Evolutionary conservation across 2,888 invertebrate species (phyloP), one percentile per base, ranked within the genome.

Genomic region (Alentia gelatinosa): DNA sequence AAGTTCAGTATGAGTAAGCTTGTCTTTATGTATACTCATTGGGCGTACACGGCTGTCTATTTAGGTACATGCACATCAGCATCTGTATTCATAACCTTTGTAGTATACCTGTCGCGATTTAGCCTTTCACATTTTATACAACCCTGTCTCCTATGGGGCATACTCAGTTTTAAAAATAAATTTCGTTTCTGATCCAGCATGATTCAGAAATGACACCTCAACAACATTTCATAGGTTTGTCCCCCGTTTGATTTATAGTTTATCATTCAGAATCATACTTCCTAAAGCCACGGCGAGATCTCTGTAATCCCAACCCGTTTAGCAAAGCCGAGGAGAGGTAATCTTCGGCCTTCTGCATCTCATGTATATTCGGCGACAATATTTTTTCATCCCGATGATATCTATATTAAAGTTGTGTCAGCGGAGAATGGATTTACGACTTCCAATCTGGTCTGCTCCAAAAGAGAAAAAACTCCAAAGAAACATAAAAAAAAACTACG

Each of bases 281-380:
- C 30, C n/a, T 68, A 68, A 68, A 68, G 5, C 68, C 68, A 30
- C 68, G 5, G 23, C 33, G 12, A 68, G 68, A 68, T 68, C 30
- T 68, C 4, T 3, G 68, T 68, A 68, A 68, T 68, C 68, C 30
- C 33, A 68, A 1, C 68, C 68, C n/a, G 30, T 68, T 30, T 26
- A 12, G 47, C n/a, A n/a, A n/a, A n/a, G n/a, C n/a, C n/a, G n/a
- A n/a, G n/a, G n/a, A n/a, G n/a, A n/a, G n/a, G n/a, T n/a, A n/a
- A n/a, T n/a, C n/a, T n/a, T n/a, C n/a, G n/a, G n/a, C 56, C 5
- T 68, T 37, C n/a, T 79, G 79, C 79, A 79, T 79, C 79, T 79
- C 79, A 79, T 79, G 79, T 79, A 79, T 79, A 79, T 79, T 79
- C 37, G 39, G 39, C 26, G 35, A 63, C 63, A 15, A 56, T n/a